Conservation (phyloP, 2,113 vertebrate species). For the Garra rufa region DNA sequence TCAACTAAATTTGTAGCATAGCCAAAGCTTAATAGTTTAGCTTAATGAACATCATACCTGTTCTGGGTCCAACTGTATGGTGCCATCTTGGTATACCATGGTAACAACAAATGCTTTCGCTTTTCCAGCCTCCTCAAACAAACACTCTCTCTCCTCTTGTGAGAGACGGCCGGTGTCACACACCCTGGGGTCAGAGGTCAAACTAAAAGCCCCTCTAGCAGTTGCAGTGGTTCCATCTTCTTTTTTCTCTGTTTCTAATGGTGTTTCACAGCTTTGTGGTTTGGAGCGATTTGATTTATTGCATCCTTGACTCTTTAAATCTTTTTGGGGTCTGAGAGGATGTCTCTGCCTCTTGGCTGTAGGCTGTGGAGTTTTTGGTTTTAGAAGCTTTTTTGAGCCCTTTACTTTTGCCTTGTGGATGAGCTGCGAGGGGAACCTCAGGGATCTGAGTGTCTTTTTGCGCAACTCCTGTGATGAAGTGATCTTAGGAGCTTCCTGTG, state of each 20-base stretch:
- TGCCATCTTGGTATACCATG: constrained; percentile 84
- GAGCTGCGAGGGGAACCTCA: neutral
- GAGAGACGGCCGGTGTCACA: constrained; percentile 74
- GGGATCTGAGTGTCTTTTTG: neutral
- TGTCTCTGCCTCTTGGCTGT: neutral
- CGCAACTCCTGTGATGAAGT: neutral
- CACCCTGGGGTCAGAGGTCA: constrained; percentile 71
- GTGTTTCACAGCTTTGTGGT: neutral
- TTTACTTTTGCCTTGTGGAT: constrained; percentile 5
- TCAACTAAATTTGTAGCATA: neutral
- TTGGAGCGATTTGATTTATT: neutral
- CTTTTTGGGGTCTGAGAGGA: neutral
- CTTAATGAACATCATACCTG: constrained; percentile 71
- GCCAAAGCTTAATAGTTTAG: neutral
- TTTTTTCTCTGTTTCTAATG: constrained; percentile 18
- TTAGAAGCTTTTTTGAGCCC: neutral
- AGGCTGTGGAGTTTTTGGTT: neutral
- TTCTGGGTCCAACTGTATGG: constrained; percentile 80
- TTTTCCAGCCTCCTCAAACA: constrained; percentile 67
- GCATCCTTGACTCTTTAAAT: neutral
- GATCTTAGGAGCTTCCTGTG: constrained; percentile 20
- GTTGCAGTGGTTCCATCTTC: neutral
- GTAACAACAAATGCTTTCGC: constrained; percentile 78
- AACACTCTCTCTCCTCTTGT: constrained; percentile 68
- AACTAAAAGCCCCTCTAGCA: constrained; percentile 35